Conservation (phyloP, 1,140 invertebrate species). For the Camponotus floridanus region DNA sequence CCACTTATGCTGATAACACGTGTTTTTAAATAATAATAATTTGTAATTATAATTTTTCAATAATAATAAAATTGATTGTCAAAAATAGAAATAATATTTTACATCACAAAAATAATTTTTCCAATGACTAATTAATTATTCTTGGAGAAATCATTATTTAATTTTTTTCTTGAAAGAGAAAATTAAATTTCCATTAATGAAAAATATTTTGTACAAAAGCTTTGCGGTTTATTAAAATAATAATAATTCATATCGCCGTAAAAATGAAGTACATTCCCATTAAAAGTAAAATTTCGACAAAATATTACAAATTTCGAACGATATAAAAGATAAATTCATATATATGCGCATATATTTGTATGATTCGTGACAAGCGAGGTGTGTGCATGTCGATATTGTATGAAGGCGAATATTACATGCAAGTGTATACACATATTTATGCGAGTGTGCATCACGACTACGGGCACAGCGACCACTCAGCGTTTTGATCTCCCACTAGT, state of each 20-base stretch:
- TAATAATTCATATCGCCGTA: background rate
- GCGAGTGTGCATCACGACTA: background rate
- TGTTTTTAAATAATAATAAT: background rate
- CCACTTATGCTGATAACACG: background rate
- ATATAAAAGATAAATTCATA: background rate
- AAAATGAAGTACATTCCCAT: background rate
- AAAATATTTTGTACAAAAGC: background rate
- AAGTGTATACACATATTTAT: conserved; percentile 36
- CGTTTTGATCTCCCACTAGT: conserved; percentile 84
- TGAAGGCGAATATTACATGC: conserved; percentile 20
- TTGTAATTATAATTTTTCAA: background rate
- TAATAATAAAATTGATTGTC: background rate
- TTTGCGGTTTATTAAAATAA: background rate
- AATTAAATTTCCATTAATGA: conserved; percentile 9
- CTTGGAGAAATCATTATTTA: background rate
- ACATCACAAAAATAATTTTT: background rate
- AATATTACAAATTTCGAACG: background rate
- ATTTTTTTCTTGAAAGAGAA: background rate
- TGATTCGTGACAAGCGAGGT: background rate
- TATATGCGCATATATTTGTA: background rate
- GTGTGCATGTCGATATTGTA: conserved; percentile 26
- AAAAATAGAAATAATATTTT: too few species aligned
- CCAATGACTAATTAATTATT: background rate
- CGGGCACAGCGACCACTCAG: conserved; percentile 71
- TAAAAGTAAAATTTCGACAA: conserved; percentile 12